These are phyloP conservation scores for Himantopus leucocephalus DNA, from an alignment of 2,113 vertebrate genomes.

Conservation along the genomic window DNA sequence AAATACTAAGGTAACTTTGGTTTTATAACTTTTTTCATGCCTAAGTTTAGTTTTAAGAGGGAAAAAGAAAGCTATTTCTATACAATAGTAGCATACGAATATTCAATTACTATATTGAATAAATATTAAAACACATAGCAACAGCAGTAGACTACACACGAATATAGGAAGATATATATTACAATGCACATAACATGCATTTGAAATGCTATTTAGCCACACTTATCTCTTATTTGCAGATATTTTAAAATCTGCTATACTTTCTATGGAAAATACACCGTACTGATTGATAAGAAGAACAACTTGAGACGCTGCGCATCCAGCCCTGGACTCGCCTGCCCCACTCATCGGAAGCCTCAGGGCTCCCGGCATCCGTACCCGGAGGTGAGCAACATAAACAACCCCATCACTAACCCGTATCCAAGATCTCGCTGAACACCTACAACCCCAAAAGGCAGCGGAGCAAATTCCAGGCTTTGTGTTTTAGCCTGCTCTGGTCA, in stretches of 20 bases:
- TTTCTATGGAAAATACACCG: not conserved
- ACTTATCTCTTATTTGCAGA: not conserved
- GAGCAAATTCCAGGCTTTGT: not conserved
- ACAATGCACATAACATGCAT: not conserved
- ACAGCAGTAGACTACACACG: not conserved
- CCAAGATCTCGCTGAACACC: accelerated
- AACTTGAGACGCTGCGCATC: not conserved
- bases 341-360: not conserved
- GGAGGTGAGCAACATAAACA: not conserved
- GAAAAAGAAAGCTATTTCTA: not conserved
- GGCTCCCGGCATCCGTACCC: accelerated
- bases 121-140: not conserved
- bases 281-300: not conserved
- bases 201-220: not conserved
- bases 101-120: not conserved
- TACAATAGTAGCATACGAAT: not conserved
- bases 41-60: not conserved
- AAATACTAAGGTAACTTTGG: not conserved
- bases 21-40: not conserved
- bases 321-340: not conserved
- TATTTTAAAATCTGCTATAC: not conserved
- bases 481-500: not conserved
- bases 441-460: not conserved
- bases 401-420: accelerated
- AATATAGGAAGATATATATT: not conserved